Conservation (phyloP, 2,113 vertebrate species). For the Aplodontia rufa region DNA sequence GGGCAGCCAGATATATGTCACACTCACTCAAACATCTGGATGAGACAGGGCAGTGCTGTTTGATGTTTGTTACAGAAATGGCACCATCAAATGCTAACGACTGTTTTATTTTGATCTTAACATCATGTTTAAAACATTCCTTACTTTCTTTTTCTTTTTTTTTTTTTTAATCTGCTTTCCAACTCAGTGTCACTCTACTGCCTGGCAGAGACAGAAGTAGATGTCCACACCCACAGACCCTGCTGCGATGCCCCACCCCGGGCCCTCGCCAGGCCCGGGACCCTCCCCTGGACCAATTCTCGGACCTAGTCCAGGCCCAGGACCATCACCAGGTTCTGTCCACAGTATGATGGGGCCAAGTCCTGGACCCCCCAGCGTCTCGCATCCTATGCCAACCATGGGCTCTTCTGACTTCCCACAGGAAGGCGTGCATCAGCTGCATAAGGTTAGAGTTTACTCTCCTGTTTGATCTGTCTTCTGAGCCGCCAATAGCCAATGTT, state of each 20-base stretch:
- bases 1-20: constrained; percentile 15
- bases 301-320: constrained; percentile 97
- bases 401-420: constrained; percentile 92
- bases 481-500: background rate
- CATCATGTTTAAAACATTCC: constrained; percentile 74
- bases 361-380: constrained; percentile 93
- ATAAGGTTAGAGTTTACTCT: constrained; percentile 90
- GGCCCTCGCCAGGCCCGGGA: constrained; percentile 95
- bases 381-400: constrained; percentile 91
- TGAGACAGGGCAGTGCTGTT: constrained; percentile 40
- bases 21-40: constrained; percentile 64
- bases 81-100: constrained; percentile 45
- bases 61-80: constrained; percentile 54
- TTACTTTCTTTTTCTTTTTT: constrained; percentile 66
- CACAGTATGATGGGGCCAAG: constrained; percentile 99
- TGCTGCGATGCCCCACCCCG: constrained; percentile 95
- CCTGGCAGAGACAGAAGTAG: constrained; percentile 81
- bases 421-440: constrained; percentile 93
- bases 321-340: constrained; percentile 96
- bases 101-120: constrained; percentile 59
- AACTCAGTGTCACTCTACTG: constrained; percentile 70
- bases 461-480: background rate
- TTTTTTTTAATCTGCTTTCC: no score
- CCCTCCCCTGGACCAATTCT: constrained; percentile 97
- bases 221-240: constrained; percentile 97